Percentiles rank a stretch among this genome's conserved stretches.
These are phyloP conservation scores for Drosophila multiciliata DNA, from an alignment of 2,888 invertebrate species.

Conservation along the genomic window DNA sequence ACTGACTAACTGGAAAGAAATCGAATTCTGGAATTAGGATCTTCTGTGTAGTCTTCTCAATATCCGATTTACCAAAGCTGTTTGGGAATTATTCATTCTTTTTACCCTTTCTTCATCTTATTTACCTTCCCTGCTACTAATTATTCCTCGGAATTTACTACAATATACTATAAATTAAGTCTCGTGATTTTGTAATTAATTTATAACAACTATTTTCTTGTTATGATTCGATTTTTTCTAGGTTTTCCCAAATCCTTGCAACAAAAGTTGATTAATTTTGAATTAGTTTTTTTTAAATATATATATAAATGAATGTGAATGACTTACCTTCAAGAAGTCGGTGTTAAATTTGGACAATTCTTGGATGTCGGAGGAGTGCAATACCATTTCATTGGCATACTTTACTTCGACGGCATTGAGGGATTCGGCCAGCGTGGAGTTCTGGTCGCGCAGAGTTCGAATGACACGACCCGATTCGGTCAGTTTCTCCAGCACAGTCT, in stretches of 20 bases:
- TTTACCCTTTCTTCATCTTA: background rate
- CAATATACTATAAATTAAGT: background rate
- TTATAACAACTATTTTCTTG: background rate
- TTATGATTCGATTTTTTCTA: background rate
- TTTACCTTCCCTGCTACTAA: background rate
- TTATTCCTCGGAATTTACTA: background rate
- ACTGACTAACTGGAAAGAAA: background rate
- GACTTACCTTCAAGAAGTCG: conserved; percentile 86
- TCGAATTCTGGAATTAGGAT: too few relatives aligned
- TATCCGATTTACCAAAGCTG: too few relatives aligned
- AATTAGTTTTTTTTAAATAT: background rate
- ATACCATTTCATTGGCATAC: conserved; percentile 91
- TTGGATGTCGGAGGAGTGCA: conserved; percentile 91
- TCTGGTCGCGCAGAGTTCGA: conserved; percentile 87
- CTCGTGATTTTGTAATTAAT: background rate
- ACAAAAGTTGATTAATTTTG: background rate
- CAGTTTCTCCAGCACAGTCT: conserved; percentile 87
- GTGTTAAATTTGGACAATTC: conserved; percentile 89
- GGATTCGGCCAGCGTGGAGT: conserved; percentile 87
- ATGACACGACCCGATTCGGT: conserved; percentile 88
- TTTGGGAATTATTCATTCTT: too few relatives aligned
- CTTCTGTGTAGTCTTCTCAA: too few relatives aligned
- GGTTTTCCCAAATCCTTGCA: background rate
- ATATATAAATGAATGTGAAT: background rate
- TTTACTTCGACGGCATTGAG: conserved; percentile 91